A percentile compares a stretch with the other conserved stretches of the same genome.
Conservation (phyloP, 2,888 invertebrate genomes). For the Ophion ventricosus region DNA sequence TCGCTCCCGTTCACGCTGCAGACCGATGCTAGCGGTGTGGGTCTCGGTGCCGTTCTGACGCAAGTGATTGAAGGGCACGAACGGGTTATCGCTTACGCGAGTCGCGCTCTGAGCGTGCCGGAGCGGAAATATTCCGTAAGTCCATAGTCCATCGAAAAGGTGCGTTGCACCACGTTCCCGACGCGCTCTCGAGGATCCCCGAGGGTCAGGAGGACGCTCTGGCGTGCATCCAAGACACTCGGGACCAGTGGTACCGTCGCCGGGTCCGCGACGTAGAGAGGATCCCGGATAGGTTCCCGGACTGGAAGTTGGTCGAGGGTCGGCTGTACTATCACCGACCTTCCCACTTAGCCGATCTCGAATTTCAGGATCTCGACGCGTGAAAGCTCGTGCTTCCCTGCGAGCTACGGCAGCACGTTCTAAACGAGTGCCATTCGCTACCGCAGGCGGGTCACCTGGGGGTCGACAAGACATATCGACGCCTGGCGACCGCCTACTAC, state of each 20-base stretch:
- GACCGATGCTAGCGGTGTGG: conserved; percentile 23
- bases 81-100: conserved; percentile 22
- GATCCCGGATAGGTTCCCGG: not conserved
- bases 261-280: not conserved
- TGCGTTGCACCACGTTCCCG: conserved; percentile 50
- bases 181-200: conserved; percentile 50
- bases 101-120: conserved; percentile 15
- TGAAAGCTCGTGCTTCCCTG: conserved; percentile 64
- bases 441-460: conserved; percentile 66
- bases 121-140: conserved; percentile 35
- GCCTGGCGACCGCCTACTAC: conserved; percentile 59
- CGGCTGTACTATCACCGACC: conserved; percentile 42
- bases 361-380: too few species aligned
- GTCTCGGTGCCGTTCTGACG: conserved; percentile 7
- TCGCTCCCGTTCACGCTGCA: conserved; percentile 11
- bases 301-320: not conserved
- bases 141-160: conserved; percentile 48
- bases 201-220: not conserved
- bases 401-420: conserved; percentile 2
- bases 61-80: not conserved
- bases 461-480: conserved; percentile 14
- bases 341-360: not conserved
- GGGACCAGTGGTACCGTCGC: too few species aligned
- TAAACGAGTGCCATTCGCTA: not conserved
- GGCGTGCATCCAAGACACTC: too few species aligned